Evolutionary conservation across 2,888 invertebrate species (phyloP), one percentile per base, ranked within the genome.

Genomic region (Pachymerium ferrugineum): DNA sequence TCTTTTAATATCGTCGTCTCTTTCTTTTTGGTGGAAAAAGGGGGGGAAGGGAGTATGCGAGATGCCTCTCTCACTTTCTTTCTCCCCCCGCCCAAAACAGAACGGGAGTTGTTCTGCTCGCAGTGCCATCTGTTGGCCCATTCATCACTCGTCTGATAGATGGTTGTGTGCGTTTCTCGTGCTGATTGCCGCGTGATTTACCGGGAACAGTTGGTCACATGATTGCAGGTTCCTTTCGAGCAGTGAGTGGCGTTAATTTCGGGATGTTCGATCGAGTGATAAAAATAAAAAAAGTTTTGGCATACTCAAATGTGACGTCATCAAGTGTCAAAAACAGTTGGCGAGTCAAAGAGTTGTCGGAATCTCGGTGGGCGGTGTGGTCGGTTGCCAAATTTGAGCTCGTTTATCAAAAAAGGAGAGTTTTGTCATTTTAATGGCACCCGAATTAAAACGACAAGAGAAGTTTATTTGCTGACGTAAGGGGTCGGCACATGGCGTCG

Each of bases 161-260:
- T 70, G 70, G 70, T 19, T 12, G 70, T 31, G 30, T 22, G 70
- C 70, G 14, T 70, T 31, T 70, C 70, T 33, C 33, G 70, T 33
- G 70, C 35, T 70, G 70, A 70, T 70, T 33, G 70, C 70, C 70
- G 70, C 70, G 70, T 70, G 70, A 70, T 70, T 70, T 70, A 70
- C 70, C 31, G 70, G 31, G 70, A 70, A 70, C 70, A 70, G 70
- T 70, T 70, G 70, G 70, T 70, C 70, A 70, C 70, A 70, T 70
- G 70, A 70, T 70, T 70, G 10, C 10, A 16, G 19, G 6, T 16
- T 8, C 12, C 62, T 70, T 22, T 47, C 22, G 5, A 70, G 12
- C 70, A 31, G 70, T 12, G n/a, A 22, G 16, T 30, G 70, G 33
- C 70, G 14, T 33, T 70, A n/a, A 33, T 16, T 70, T 31, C 25